phyloP scores from a whole-genome alignment of 2,797 vertebrate genomes.

The Malacoctenus gilli region DNA sequence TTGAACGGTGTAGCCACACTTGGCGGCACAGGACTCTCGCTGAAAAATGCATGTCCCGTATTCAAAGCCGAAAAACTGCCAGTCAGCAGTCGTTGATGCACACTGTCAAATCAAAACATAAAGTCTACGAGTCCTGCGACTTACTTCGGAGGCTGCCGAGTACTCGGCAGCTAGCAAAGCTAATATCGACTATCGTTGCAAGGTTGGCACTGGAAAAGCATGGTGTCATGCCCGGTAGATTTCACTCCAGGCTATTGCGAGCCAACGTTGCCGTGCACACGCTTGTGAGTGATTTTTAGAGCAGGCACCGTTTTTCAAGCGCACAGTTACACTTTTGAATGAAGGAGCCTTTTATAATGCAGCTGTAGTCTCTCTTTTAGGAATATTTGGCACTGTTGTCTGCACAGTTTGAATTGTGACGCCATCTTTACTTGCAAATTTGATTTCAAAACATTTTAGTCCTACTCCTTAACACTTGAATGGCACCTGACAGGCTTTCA shows the following conservation, averaged over 20 bases:
- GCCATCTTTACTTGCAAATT: too few relatives aligned
- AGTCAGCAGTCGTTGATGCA: too few relatives aligned
- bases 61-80: neutral
- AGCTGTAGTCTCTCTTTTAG: too few relatives aligned
- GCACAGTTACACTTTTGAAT: too few relatives aligned
- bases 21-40: neutral
- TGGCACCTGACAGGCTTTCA: neutral
- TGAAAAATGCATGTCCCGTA: neutral
- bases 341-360: too few relatives aligned
- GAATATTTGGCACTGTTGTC: too few relatives aligned
- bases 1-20: constrained; percentile 13
- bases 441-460: too few relatives aligned
- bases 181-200: constrained; percentile 50
- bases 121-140: neutral
- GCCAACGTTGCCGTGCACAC: too few relatives aligned
- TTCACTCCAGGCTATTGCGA: constrained; percentile 21
- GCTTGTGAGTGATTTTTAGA: neutral
- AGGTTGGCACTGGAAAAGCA: constrained; percentile 52
- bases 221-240: constrained; percentile 47
- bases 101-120: neutral
- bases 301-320: too few relatives aligned
- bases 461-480: neutral
- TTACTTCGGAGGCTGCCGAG: neutral
- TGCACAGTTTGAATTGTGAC: too few relatives aligned
- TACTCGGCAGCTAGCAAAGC: constrained; percentile 37